Conservation (phyloP, 2,888 invertebrate species). For the Cheiracanthium punctorium region DNA sequence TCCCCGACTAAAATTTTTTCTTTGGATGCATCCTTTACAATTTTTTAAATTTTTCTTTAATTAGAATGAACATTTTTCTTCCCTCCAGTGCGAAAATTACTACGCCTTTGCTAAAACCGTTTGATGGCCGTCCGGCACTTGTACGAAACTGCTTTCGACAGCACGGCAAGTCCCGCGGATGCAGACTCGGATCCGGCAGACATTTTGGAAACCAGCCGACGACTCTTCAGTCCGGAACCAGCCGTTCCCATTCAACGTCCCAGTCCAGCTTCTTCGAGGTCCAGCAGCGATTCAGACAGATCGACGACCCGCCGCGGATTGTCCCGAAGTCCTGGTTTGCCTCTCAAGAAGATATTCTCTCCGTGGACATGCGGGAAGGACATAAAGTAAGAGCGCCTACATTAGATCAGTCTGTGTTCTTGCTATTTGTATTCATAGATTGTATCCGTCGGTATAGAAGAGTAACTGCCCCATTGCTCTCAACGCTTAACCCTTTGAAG, state of each 20-base stretch:
- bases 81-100: not conserved
- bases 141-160: slow-evolving; percentile 64
- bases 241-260: slow-evolving; percentile 14
- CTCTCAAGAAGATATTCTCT: slow-evolving; percentile 44
- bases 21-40: too few species aligned
- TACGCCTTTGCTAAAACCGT: not conserved
- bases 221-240: slow-evolving; percentile 51
- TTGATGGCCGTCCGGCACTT: slow-evolving; percentile 21
- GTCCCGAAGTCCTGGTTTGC: slow-evolving; percentile 32
- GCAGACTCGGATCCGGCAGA: slow-evolving; percentile 39
- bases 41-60: too few species aligned
- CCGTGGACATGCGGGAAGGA: slow-evolving; percentile 31
- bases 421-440: not conserved
- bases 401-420: too few species aligned
- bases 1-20: too few species aligned
- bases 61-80: too few species aligned
- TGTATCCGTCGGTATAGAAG: too few species aligned
- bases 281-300: slow-evolving; percentile 45
- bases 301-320: not conserved
- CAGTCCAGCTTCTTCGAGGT: slow-evolving; percentile 48
- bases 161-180: slow-evolving; percentile 39
- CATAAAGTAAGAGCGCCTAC: slow-evolving; percentile 11
- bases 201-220: slow-evolving; percentile 50
- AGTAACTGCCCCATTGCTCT: too few species aligned
- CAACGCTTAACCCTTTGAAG: too few species aligned